Percentiles rank a stretch among this genome's conserved stretches.
Evolutionary conservation across 2,113 vertebrate species (phyloP).

Genomic region (Tetraodon nigroviridis): DNA sequence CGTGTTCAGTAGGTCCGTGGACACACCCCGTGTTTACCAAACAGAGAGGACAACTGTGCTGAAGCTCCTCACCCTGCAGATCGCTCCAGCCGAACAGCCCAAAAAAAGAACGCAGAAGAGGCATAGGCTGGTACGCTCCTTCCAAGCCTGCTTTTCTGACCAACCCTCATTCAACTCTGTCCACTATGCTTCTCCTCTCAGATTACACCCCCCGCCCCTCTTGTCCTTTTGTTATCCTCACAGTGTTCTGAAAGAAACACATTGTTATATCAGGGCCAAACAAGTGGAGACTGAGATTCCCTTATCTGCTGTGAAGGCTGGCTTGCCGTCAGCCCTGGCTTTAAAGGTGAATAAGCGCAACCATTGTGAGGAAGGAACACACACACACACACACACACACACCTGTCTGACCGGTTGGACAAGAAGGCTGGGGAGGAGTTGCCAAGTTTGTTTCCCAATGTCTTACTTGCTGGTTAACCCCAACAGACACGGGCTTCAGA

Average conservation of each 20-base stretch:
- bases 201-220: conserved; percentile 2
- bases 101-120: neutral
- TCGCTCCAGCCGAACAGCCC: conserved; percentile 14
- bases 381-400: conserved; percentile 6
- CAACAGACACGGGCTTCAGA: conserved; percentile 19
- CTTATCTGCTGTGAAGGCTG: conserved; percentile 48
- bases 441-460: conserved; percentile 24
- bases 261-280: conserved; percentile 43
- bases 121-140: conserved; percentile 1
- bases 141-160: conserved; percentile 9
- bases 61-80: conserved; percentile 30
- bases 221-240: conserved; percentile 16
- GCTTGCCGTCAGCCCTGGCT: conserved; percentile 11
- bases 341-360: conserved; percentile 37
- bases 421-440: conserved; percentile 29
- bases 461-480: conserved; percentile 2
- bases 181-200: conserved; percentile 1
- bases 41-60: conserved; percentile 9
- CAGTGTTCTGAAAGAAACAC: conserved; percentile 22
- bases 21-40: conserved; percentile 63
- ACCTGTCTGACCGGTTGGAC: conserved; percentile 54
- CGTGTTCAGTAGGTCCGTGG: conserved; percentile 39
- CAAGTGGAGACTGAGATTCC: conserved; percentile 41
- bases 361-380: neutral
- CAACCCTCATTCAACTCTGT: conserved; percentile 10